These are phyloP conservation scores for Leucoma salicis DNA, from an alignment of 2,888 invertebrate species.

Conservation along the genomic window DNA sequence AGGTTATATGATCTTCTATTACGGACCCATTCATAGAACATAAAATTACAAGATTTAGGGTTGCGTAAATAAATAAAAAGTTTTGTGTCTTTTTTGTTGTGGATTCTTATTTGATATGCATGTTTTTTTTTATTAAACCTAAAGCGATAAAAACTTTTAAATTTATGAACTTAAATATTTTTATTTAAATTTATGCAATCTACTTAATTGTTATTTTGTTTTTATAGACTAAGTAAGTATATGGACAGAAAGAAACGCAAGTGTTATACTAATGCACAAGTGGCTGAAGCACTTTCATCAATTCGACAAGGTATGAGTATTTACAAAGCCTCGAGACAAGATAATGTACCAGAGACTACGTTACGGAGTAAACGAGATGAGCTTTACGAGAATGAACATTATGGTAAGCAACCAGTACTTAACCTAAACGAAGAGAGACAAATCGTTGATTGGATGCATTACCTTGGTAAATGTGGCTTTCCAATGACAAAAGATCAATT, in stretches of 20 bases:
- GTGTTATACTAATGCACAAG: neutral
- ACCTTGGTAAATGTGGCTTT: constrained; percentile 24
- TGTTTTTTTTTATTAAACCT: constrained; percentile 2
- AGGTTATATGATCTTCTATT: constrained; percentile 2
- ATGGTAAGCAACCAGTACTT: constrained; percentile 21
- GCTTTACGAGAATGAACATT: constrained; percentile 13
- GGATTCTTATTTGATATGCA: neutral
- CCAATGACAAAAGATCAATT: constrained; percentile 27
- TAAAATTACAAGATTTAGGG: constrained; percentile 1
- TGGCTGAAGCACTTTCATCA: constrained; percentile 10
- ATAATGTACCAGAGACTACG: constrained; percentile 20
- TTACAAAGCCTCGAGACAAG: constrained; percentile 18
- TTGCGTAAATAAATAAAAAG: constrained; percentile 1
- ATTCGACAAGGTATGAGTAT: constrained; percentile 13
- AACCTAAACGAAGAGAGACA: constrained; percentile 22
- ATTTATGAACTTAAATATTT: constrained; percentile 2
- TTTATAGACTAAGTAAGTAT: constrained; percentile 3
- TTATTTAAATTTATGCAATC: constrained; percentile 2
- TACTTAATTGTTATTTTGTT: constrained; percentile 2
- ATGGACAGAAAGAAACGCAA: constrained; percentile 5
- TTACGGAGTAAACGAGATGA: constrained; percentile 20
- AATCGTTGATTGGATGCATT: constrained; percentile 29
- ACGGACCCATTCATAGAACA: constrained; percentile 2
- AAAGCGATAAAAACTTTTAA: neutral
- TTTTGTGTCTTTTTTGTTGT: constrained; percentile 3